Evolutionary conservation across 2,888 invertebrate genomes (phyloP).

Genomic region (Melangyna quadrimaculata): DNA sequence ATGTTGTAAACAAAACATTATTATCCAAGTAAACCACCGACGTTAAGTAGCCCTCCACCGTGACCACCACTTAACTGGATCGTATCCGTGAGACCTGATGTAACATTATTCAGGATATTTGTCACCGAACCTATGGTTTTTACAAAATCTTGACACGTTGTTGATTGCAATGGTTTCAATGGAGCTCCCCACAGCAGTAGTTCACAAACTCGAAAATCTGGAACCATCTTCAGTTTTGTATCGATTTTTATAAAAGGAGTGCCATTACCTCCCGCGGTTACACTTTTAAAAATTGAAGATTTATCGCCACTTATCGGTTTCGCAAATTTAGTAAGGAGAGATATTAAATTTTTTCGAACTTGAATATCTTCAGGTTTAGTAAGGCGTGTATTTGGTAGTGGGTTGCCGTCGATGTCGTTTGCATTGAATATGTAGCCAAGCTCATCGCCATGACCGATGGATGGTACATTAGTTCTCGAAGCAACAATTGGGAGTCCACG

Average conservation of each 20-base stretch:
- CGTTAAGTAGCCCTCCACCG: not conserved
- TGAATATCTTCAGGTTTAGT: slow-evolving; percentile 83
- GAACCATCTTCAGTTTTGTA: not conserved
- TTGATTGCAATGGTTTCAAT: slow-evolving; percentile 70
- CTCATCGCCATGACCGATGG: slow-evolving; percentile 86
- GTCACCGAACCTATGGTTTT: slow-evolving; percentile 71
- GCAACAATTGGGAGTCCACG: slow-evolving; percentile 81
- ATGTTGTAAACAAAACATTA: not conserved
- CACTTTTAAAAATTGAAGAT: not conserved
- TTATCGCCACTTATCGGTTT: not conserved
- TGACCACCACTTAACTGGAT: slow-evolving; percentile 58
- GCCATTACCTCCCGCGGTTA: not conserved
- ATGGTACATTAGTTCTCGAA: slow-evolving; percentile 77
- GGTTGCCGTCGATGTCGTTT: slow-evolving; percentile 82
- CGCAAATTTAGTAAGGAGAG: not conserved
- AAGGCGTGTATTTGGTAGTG: slow-evolving; percentile 80
- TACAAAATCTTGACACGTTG: slow-evolving; percentile 76
- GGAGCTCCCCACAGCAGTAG: not conserved
- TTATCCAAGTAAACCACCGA: slow-evolving; percentile 35
- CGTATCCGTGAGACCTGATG: slow-evolving; percentile 17
- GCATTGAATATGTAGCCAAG: not conserved
- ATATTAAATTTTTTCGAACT: not conserved
- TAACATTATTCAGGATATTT: slow-evolving; percentile 73
- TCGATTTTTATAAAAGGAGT: not conserved
- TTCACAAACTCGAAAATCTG: not conserved